Percentiles rank a stretch among this genome's conserved stretches.
Conservation (phyloP, 2,888 invertebrate species). For the Nomada ruficornis region DNA sequence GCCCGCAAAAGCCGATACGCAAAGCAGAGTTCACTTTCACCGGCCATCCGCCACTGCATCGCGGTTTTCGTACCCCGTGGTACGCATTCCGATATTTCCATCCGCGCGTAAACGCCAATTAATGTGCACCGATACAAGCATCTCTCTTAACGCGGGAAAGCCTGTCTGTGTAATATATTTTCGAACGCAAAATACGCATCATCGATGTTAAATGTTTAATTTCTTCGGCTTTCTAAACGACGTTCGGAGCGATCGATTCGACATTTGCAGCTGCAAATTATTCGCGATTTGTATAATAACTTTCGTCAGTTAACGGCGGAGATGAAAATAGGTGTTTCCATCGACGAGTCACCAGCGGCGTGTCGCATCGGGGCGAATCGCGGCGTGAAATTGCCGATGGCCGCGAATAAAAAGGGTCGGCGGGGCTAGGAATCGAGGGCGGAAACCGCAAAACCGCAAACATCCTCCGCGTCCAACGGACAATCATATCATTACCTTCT, state of each 20-base stretch:
- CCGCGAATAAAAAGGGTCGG: constrained; percentile 52
- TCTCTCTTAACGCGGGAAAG: neutral
- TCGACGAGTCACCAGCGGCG: constrained; percentile 1
- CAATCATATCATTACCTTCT: constrained; percentile 84
- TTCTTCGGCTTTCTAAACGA: too few species aligned
- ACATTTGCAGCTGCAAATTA: too few species aligned
- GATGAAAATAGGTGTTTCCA: neutral
- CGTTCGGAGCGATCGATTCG: too few species aligned
- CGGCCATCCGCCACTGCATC: constrained; percentile 1
- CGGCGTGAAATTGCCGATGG: constrained; percentile 62
- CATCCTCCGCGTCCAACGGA: constrained; percentile 79
- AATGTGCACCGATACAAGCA: constrained; percentile 1
- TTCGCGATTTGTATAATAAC: too few species aligned
- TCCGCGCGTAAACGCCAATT: constrained; percentile 23
- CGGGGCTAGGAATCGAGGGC: constrained; percentile 69
- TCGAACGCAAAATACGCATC: neutral
- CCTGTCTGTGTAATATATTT: neutral
- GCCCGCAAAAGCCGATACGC: constrained; percentile 55
- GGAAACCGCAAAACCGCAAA: constrained; percentile 84
- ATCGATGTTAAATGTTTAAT: neutral
- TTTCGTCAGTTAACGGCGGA: too few species aligned
- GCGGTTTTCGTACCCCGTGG: constrained; percentile 4
- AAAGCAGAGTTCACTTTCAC: constrained; percentile 38
- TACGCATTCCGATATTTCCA: constrained; percentile 32
- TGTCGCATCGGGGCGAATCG: constrained; percentile 42